Conservation (phyloP, 2,113 vertebrate species). For the Lepisosteus oculatus region DNA sequence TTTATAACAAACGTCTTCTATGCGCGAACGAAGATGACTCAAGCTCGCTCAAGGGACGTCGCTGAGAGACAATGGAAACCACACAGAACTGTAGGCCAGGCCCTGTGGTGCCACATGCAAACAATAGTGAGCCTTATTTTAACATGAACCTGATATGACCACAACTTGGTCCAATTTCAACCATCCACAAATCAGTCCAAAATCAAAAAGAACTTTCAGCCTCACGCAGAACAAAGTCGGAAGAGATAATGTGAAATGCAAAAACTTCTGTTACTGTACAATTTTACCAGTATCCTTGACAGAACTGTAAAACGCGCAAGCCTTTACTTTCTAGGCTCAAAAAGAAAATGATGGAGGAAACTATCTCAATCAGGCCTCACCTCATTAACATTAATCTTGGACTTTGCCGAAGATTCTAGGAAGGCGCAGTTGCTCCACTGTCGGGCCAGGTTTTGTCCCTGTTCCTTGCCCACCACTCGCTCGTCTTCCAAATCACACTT, state of each 20-base stretch:
- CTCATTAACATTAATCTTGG: constrained; percentile 84
- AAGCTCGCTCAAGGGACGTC: constrained; percentile 6
- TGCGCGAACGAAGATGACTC: neutral
- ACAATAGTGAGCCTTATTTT: constrained; percentile 14
- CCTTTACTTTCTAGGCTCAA: too few species aligned
- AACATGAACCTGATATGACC: neutral
- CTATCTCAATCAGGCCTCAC: constrained; percentile 44
- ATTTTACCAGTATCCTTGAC: too few species aligned
- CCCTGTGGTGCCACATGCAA: neutral
- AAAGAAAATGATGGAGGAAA: too few species aligned
- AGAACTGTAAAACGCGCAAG: too few species aligned
- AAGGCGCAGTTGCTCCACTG: constrained; percentile 83
- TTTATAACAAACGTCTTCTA: constrained; percentile 13
- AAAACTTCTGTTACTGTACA: too few species aligned
- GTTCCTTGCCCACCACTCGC: constrained; percentile 81
- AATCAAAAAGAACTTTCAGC: too few species aligned
- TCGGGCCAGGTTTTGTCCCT: constrained; percentile 81
- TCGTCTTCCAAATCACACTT: constrained; percentile 83
- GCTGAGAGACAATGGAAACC: constrained; percentile 5
- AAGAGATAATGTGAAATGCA: too few species aligned
- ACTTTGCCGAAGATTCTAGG: constrained; percentile 82
- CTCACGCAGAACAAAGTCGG: too few species aligned
- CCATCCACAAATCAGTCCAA: neutral
- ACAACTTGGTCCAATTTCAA: neutral
- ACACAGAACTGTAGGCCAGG: neutral